Evolutionary conservation across 2,888 invertebrate genomes (phyloP).

Genomic region (Aproaerema taeniolella): DNA sequence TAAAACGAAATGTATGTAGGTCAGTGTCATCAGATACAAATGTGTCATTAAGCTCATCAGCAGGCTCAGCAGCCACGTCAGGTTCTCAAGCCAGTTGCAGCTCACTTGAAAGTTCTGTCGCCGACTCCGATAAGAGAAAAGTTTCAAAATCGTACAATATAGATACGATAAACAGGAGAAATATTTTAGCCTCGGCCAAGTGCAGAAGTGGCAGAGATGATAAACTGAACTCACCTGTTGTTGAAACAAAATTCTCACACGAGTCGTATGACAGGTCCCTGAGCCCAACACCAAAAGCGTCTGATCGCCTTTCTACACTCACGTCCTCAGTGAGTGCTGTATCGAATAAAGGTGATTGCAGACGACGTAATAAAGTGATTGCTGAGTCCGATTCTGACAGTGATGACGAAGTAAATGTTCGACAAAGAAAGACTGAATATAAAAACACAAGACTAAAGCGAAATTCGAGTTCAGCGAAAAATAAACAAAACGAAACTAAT

Average conservation of each 20-base stretch:
- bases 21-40: conserved; percentile 86
- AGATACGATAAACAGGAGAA: conserved; percentile 90
- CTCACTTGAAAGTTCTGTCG: conserved; percentile 80
- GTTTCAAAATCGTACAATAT: conserved; percentile 88
- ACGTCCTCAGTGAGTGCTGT: conserved; percentile 71
- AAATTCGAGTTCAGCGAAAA: conserved; percentile 57
- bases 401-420: conserved; percentile 56
- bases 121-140: conserved; percentile 80
- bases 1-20: conserved; percentile 79
- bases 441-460: conserved; percentile 67
- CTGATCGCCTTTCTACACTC: conserved; percentile 76
- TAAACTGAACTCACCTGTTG: conserved; percentile 83
- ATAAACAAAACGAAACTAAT: conserved; percentile 47
- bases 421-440: conserved; percentile 64
- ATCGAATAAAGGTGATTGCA: conserved; percentile 69
- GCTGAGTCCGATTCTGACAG: conserved; percentile 63
- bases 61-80: conserved; percentile 83
- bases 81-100: conserved; percentile 85
- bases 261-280: conserved; percentile 71
- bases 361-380: conserved; percentile 66
- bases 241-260: conserved; percentile 84
- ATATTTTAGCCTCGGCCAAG: conserved; percentile 91
- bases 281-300: conserved; percentile 66
- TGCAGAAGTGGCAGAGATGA: conserved; percentile 88
- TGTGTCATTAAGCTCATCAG: conserved; percentile 82